These are phyloP conservation scores for Nyctibius bracteatus DNA, from an alignment of 2,113 vertebrate species.

Conservation along the genomic window DNA sequence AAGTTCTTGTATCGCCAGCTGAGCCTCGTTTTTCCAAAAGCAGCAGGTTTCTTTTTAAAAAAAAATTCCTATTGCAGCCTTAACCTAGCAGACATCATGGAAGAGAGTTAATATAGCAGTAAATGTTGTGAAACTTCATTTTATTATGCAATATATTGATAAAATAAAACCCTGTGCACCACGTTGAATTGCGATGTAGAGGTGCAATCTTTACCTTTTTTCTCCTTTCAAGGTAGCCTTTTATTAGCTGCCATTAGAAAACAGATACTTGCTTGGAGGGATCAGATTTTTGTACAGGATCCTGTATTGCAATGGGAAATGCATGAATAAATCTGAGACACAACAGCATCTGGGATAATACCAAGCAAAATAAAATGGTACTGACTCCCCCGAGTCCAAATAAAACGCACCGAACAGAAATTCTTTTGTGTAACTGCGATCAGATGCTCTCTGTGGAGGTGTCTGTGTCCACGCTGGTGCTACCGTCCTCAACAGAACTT, in stretches of 20 bases:
- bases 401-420: background rate
- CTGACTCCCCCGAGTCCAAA: background rate
- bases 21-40: background rate
- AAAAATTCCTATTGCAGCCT: background rate
- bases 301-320: background rate
- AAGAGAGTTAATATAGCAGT: background rate
- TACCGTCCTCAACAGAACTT: too few relatives aligned
- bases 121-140: background rate
- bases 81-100: background rate
- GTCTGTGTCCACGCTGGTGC: background rate
- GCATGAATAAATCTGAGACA: background rate
- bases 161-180: background rate
- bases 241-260: background rate
- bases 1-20: background rate
- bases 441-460: background rate
- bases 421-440: background rate
- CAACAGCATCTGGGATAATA: background rate
- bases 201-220: background rate
- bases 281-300: background rate
- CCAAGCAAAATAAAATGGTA: background rate
- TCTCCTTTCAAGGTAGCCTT: background rate
- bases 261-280: background rate
- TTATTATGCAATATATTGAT: background rate
- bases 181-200: fast-evolving
- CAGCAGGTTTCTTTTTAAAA: background rate